Conservation (phyloP, 2,888 invertebrate species). For the Scaptomyza caliginosa region DNA sequence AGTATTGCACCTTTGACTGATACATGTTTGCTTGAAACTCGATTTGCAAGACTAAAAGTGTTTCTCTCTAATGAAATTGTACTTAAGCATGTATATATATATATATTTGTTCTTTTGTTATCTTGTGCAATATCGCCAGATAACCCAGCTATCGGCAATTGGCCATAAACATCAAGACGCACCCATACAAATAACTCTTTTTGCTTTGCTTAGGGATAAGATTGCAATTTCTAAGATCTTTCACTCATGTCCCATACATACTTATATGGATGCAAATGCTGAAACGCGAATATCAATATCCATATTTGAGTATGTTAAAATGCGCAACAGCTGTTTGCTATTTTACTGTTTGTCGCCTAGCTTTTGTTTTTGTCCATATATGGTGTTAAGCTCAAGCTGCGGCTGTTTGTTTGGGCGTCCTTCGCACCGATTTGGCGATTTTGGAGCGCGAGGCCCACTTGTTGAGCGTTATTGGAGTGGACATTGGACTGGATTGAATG, state of each 20-base stretch:
- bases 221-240: conserved; percentile 48
- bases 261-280: neutral
- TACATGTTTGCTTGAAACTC: conserved; percentile 40
- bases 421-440: conserved; percentile 63
- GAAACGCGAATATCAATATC: conserved; percentile 34
- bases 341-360: conserved; percentile 10
- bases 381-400: conserved; percentile 50
- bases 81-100: conserved; percentile 6
- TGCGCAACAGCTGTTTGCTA: conserved; percentile 8
- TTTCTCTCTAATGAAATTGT: conserved; percentile 38
- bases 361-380: conserved; percentile 61
- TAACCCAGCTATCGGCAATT: conserved; percentile 62
- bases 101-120: conserved; percentile 40
- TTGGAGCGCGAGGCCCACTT: conserved; percentile 60
- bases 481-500: conserved; percentile 23
- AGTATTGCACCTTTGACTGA: conserved; percentile 60
- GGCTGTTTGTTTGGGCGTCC: conserved; percentile 66
- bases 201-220: conserved; percentile 61
- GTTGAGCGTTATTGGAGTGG: conserved; percentile 54
- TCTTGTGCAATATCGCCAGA: conserved; percentile 49
- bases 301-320: conserved; percentile 62
- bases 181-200: conserved; percentile 23
- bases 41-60: conserved; percentile 37
- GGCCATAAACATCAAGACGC: conserved; percentile 38
- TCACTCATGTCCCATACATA: neutral